phyloP scores from a whole-genome alignment of 1,140 invertebrate genomes.

The Hypsibius dujardini region DNA sequence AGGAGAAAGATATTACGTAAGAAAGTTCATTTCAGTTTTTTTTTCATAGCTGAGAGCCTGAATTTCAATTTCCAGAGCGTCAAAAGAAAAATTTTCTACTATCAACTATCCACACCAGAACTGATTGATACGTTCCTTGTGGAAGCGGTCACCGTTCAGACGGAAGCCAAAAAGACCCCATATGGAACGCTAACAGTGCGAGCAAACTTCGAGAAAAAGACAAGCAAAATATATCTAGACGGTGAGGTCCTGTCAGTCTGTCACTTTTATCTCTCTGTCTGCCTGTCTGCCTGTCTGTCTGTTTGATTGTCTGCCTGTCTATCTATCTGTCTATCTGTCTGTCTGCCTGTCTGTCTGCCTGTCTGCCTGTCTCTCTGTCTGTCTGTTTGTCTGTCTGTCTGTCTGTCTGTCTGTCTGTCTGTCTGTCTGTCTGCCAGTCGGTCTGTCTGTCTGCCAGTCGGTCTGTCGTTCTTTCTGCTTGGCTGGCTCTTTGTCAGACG shows the following conservation, averaged over 20 bases:
- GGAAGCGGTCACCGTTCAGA: neutral
- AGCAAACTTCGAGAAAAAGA: neutral
- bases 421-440: too few species aligned
- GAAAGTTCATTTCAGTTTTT: neutral
- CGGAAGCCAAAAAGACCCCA: neutral
- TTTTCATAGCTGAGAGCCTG: neutral
- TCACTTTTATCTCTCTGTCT: neutral
- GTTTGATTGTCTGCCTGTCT: neutral
- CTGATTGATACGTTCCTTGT: constrained; percentile 7
- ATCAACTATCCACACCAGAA: constrained; percentile 1
- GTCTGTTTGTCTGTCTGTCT: too few species aligned
- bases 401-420: too few species aligned
- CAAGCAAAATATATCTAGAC: neutral
- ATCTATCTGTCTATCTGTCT: neutral
- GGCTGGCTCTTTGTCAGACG: too few species aligned
- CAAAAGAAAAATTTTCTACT: constrained; percentile 11
- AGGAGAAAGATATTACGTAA: neutral
- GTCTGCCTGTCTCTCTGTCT: too few species aligned
- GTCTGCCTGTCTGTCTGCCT: too few species aligned
- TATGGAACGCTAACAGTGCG: neutral
- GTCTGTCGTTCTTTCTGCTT: too few species aligned
- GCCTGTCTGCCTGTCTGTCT: too few species aligned
- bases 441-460: too few species aligned
- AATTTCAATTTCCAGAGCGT: neutral
- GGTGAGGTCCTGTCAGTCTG: neutral